Conservation (phyloP, 2,113 vertebrate genomes). For the Sakesphorus luctuosus region DNA sequence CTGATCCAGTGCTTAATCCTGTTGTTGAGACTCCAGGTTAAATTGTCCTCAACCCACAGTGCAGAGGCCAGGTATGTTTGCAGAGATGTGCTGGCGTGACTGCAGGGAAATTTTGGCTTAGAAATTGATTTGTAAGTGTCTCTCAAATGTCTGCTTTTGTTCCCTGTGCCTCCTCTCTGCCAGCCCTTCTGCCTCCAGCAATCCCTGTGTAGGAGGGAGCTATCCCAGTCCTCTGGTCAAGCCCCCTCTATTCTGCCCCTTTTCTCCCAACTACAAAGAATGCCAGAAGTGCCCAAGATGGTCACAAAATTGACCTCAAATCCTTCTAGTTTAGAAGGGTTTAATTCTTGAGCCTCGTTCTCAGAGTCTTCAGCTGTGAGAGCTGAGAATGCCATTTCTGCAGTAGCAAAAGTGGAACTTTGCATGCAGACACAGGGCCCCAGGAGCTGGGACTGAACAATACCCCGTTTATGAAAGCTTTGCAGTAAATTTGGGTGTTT, state of each 20-base stretch:
- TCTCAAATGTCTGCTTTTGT: not conserved
- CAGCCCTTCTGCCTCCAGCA: not conserved
- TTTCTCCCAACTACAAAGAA: not conserved
- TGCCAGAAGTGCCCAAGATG: not conserved
- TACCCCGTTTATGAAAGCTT: not conserved
- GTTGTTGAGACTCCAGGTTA: not conserved
- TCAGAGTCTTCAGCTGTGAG: not conserved
- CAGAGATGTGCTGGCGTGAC: not conserved
- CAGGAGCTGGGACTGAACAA: not conserved
- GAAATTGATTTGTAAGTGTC: not conserved
- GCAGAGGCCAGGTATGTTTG: not conserved
- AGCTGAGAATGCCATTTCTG: not conserved
- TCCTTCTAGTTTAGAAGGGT: not conserved
- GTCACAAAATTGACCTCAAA: not conserved
- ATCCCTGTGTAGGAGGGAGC: rapidly evolving
- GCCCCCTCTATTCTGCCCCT: not conserved
- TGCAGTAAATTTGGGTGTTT: not conserved
- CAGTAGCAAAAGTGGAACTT: constrained; percentile 11
- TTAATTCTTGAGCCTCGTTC: not conserved
- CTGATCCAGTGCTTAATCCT: constrained; percentile 3
- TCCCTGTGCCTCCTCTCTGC: not conserved
- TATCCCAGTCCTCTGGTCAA: not conserved
- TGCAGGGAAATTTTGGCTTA: not conserved
- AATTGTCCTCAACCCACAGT: not conserved
- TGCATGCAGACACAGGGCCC: not conserved